Evolutionary conservation across 2,797 vertebrate genomes (phyloP).

Genomic region (Falco rusticolus): DNA sequence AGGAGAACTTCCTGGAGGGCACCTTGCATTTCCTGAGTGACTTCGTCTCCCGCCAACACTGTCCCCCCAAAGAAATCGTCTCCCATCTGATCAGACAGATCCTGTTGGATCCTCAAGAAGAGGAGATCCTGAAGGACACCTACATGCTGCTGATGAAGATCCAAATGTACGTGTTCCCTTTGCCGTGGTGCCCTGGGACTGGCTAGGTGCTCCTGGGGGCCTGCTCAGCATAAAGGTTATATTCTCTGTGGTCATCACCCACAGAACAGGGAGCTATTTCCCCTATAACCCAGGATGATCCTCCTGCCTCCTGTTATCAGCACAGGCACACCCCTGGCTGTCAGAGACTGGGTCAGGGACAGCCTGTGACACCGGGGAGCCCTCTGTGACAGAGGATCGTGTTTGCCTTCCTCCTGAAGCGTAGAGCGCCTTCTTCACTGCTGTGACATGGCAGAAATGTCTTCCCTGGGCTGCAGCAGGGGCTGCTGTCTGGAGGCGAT

Average conservation of each 20-base stretch:
- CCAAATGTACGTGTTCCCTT: constrained; percentile 84
- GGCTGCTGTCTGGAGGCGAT: background rate
- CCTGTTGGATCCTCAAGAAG: constrained; percentile 79
- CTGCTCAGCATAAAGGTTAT: background rate
- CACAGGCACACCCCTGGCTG: background rate
- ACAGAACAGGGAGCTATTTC: background rate
- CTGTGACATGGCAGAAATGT: background rate
- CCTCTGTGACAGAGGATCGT: background rate
- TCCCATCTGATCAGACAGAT: constrained; percentile 84
- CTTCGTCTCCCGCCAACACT: constrained; percentile 84
- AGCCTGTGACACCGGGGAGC: background rate
- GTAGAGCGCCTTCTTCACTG: background rate
- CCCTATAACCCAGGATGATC: background rate
- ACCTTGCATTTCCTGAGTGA: constrained; percentile 90
- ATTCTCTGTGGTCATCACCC: background rate
- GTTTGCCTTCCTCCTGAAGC: background rate
- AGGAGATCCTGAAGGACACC: constrained; percentile 81
- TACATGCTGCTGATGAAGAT: constrained; percentile 91
- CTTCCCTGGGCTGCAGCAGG: background rate
- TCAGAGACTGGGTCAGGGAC: background rate
- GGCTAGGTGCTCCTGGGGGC: background rate
- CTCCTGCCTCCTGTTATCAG: background rate
- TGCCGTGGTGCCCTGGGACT: background rate
- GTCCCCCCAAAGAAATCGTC: constrained; percentile 84
- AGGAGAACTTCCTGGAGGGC: constrained; percentile 87